phyloP scores from a whole-genome alignment of 2,113 vertebrate genomes.

The Heteronetta atricapilla region DNA sequence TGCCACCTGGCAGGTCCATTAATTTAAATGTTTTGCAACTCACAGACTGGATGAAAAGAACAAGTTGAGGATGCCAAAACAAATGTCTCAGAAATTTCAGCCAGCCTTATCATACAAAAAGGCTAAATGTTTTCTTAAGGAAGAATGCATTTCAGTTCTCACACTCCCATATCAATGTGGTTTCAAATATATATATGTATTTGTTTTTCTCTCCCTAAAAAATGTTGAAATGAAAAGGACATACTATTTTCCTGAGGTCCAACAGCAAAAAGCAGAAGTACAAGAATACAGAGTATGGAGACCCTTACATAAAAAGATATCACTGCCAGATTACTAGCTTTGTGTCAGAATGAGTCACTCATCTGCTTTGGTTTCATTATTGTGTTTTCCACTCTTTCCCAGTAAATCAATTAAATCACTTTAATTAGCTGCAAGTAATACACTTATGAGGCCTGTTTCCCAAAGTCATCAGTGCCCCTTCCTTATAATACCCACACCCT shows the following conservation, averaged over 20 bases:
- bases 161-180: background rate
- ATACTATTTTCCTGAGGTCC: background rate
- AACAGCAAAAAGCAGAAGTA: background rate
- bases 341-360: background rate
- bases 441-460: background rate
- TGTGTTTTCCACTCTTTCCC: background rate
- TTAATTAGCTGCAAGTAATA: background rate
- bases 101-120: background rate
- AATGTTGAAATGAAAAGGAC: background rate
- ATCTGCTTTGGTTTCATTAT: background rate
- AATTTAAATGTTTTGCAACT: background rate
- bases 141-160: background rate
- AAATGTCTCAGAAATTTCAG: background rate
- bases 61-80: background rate
- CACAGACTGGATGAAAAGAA: background rate
- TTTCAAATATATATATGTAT: background rate
- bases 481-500: background rate
- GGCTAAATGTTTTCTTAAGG: background rate
- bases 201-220: background rate
- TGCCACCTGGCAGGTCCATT: background rate
- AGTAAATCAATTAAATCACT: background rate
- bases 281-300: background rate
- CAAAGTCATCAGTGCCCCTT: background rate
- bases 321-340: background rate
- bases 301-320: background rate